Evolutionary conservation across 2,797 vertebrate genomes (phyloP), one percentile per base, ranked within the genome.

Genomic region (Alca torda): DNA sequence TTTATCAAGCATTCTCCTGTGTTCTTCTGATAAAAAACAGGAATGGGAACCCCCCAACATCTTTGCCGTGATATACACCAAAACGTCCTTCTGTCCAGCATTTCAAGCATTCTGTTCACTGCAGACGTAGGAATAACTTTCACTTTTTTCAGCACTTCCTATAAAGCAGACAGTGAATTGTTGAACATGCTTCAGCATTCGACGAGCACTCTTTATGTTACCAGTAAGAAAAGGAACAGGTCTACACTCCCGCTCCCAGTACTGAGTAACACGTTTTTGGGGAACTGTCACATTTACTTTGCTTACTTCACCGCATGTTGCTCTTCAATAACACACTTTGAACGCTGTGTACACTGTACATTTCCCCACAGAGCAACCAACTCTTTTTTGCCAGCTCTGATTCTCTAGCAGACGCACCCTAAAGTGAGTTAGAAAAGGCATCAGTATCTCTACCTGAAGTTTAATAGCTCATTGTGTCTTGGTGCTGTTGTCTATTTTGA

Each of bases 21-120:
- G 81, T 99, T 98, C 96, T 98, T 99, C 97, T 99, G 99, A 96
- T 99, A 99, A 97, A 99, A 99, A 72, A 99, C 99, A 3, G 99
- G 99, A 95, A 99, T 99, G 0, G 99, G 99, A 92, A 99, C 99
- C 0, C 99, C 99, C 99, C 99, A 99, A 87, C 98, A 98, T 19
- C 99, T 97, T 83, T 99, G 99, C 53, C 99, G 98, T 31, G 99
- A 99, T 98, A 99, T 99, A 95, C 99, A 99, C 99, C 99, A 99
- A 87, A 99, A 99, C 0, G 99, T 99, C 79, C 99, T 98, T 84
- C 98, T 98, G 97, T 99, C 99, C 98, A 99, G 95, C 98, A 98
- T 99, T 75, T 98, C 98, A 17, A 99, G 81, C 98, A 99, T 98
- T 95, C 99, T 98, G 86, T 97, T 98, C 79, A 98, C 95, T 1